A percentile compares a stretch with the other conserved stretches of the same genome.
Evolutionary conservation across 2,888 invertebrate species (phyloP).

Genomic region (Andricus curvator): DNA sequence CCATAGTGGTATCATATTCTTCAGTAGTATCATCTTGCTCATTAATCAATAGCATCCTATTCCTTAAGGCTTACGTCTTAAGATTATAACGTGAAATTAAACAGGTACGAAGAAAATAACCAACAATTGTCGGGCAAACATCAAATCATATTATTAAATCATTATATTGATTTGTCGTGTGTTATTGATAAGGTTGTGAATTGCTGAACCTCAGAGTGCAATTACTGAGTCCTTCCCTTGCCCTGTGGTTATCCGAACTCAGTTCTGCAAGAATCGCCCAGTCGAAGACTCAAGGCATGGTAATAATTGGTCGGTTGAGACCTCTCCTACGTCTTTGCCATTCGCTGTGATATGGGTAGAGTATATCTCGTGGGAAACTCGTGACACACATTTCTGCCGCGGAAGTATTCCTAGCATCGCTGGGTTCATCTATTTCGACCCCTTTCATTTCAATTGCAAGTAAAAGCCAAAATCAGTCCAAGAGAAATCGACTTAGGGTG

Average conservation of each 20-base stretch:
- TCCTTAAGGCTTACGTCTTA: background rate
- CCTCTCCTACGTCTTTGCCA: conserved; percentile 61
- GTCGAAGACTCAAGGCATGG: conserved; percentile 1
- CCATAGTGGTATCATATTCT: background rate
- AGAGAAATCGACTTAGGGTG: conserved; percentile 1
- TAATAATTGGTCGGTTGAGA: conserved; percentile 62
- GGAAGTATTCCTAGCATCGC: conserved; percentile 49
- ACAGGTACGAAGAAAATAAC: background rate
- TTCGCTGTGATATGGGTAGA: conserved; percentile 51
- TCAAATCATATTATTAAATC: background rate
- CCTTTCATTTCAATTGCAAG: background rate
- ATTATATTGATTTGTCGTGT: conserved; percentile 17
- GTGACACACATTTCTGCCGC: conserved; percentile 71
- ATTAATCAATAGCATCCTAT: background rate
- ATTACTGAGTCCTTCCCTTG: conserved; percentile 3
- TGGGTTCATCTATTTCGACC: conserved; percentile 24
- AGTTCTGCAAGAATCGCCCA: conserved; percentile 41
- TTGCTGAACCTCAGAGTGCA: background rate
- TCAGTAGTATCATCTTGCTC: background rate
- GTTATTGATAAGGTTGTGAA: conserved; percentile 12
- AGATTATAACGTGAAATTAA: background rate
- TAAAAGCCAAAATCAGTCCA: conserved; percentile 9
- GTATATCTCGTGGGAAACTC: conserved; percentile 69
- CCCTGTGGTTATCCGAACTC: conserved; percentile 51
- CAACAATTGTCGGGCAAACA: background rate